Conservation (phyloP, 2,113 vertebrate genomes). For the Otus sunia region DNA sequence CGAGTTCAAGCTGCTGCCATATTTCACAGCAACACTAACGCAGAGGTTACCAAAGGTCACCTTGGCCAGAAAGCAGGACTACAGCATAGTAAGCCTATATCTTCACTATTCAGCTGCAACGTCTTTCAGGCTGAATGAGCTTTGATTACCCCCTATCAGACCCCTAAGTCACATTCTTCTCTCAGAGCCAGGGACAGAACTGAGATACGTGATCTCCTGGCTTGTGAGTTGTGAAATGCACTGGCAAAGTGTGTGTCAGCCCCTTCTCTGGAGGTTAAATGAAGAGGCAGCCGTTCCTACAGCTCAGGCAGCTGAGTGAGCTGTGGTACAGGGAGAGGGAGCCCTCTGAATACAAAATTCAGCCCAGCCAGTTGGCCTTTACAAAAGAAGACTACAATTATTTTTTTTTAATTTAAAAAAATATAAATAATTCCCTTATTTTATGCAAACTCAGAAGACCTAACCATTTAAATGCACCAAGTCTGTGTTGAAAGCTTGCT, state of each 20-base stretch:
- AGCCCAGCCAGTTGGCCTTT: background rate
- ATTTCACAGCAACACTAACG: background rate
- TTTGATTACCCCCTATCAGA: constrained; percentile 33
- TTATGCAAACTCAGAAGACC: background rate
- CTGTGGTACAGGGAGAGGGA: background rate
- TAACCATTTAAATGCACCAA: background rate
- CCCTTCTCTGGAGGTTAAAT: background rate
- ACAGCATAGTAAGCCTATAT: background rate
- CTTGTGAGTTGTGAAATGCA: background rate
- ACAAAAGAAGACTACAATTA: background rate
- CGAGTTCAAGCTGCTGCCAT: constrained; percentile 30
- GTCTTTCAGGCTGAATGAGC: background rate
- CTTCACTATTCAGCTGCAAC: background rate
- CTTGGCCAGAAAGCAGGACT: constrained; percentile 3
- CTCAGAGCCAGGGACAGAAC: background rate
- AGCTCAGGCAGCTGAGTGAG: background rate
- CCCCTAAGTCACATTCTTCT: constrained; percentile 3
- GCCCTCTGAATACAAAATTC: background rate
- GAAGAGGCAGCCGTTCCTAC: background rate
- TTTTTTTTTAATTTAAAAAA: background rate
- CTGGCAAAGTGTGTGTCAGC: background rate
- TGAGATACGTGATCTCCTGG: background rate
- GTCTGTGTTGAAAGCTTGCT: background rate
- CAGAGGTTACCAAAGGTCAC: constrained; percentile 27
- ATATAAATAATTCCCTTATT: background rate